These are phyloP conservation scores for Spea hammondii DNA, from an alignment of 2,797 vertebrate species.

Conservation along the genomic window DNA sequence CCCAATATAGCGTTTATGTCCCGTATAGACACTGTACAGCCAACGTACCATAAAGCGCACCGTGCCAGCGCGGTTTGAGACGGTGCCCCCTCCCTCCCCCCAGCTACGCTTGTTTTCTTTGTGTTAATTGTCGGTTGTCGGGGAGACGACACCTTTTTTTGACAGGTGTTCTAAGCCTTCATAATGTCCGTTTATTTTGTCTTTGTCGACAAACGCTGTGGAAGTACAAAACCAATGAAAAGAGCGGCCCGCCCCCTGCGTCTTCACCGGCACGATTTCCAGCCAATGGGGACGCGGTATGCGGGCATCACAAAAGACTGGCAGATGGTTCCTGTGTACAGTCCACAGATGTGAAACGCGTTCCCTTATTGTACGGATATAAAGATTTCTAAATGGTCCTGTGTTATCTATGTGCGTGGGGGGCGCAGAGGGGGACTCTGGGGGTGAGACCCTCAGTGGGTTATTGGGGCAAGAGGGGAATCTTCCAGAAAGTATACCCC, in stretches of 20 bases:
- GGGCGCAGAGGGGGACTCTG: neutral
- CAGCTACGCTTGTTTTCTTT: too few relatives aligned
- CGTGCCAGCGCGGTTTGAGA: too few relatives aligned
- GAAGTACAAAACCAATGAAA: neutral
- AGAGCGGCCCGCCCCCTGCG: neutral
- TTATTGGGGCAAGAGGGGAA: too few relatives aligned
- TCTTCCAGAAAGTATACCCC: too few relatives aligned
- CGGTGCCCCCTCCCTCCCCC: too few relatives aligned
- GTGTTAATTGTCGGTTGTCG: neutral
- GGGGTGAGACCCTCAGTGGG: too few relatives aligned
- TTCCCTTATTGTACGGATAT: slow-evolving; percentile 17
- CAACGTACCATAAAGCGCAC: too few relatives aligned
- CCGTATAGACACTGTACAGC: too few relatives aligned
- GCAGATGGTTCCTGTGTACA: neutral
- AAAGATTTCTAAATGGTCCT: slow-evolving; percentile 32
- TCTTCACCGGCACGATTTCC: too few relatives aligned
- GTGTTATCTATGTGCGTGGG: neutral
- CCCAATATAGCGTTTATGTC: too few relatives aligned
- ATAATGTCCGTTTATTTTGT: neutral
- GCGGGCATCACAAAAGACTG: neutral
- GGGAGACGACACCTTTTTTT: neutral
- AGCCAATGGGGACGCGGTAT: neutral
- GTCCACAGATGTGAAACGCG: slow-evolving; percentile 35
- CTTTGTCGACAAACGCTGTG: neutral
- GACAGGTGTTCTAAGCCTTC: neutral